phyloP scores from a whole-genome alignment of 2,113 vertebrate genomes.

The Ardeotis arabs region DNA sequence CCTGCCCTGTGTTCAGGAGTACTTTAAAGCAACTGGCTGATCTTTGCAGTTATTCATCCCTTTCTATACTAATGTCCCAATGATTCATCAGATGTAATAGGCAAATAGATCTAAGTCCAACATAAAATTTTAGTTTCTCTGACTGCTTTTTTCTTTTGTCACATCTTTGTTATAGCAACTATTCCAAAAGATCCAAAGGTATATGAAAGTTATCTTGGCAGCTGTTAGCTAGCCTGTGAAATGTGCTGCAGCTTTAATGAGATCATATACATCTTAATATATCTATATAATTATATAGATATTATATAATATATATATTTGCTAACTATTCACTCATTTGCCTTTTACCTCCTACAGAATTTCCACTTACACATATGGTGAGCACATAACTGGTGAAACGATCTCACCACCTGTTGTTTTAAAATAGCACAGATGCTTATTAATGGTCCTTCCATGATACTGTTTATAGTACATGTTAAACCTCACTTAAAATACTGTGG shows the following conservation, averaged over 20 bases:
- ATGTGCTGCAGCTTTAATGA: conserved; percentile 56
- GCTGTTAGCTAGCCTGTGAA: conserved; percentile 14
- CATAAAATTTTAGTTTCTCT: neutral
- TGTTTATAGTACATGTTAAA: conserved; percentile 62
- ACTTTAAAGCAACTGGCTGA: neutral
- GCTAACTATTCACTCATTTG: conserved; percentile 60
- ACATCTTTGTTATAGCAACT: neutral
- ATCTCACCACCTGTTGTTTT: conserved; percentile 68
- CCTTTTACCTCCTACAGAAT: conserved; percentile 59
- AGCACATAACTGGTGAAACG: conserved; percentile 56
- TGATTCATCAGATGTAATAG: neutral
- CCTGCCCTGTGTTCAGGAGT: neutral
- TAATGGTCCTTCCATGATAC: conserved; percentile 57
- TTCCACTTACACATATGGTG: conserved; percentile 63
- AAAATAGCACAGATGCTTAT: conserved; percentile 66
- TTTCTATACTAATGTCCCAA: neutral
- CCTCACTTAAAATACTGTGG: conserved; percentile 59
- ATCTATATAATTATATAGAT: conserved; percentile 32
- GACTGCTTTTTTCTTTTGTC: neutral
- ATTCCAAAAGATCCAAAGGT: neutral
- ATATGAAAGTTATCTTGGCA: neutral
- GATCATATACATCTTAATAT: conserved; percentile 40
- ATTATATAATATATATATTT: conserved; percentile 60
- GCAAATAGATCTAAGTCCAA: neutral
- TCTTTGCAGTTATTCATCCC: neutral